Evolutionary conservation across 2,797 vertebrate species (phyloP), one percentile per base, ranked within the genome.

Genomic region (Champsocephalus esox): DNA sequence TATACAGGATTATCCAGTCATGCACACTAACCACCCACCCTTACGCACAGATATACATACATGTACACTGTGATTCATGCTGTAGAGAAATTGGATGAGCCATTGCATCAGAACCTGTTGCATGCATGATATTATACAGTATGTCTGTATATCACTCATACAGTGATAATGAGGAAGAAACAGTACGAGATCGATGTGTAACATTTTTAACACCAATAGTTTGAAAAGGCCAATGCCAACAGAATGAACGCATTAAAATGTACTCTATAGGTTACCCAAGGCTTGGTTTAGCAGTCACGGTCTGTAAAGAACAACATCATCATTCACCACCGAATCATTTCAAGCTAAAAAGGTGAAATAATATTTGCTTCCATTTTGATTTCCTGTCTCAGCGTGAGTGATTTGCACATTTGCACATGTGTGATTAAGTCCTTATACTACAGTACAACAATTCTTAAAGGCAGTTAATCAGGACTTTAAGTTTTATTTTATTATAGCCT

Each of bases 141-240:
- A 21, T 50, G 11, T 50, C 3, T 11, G 16, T 17, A 17, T 17
- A 38, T 3, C 19, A 2, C 52, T 14, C 49, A 28, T 5, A 44
- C 11, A 12, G 19, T 1, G 9, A 4, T 57, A 49, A 59, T 74
- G 62, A 54, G 13, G 48, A 51, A 51, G 14, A 6, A 17, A 50
- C 12, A 11, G 67, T 17, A 50, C 12, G 11, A 71, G 44, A 45
- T 57, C 45, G n/a, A n/a, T 48, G 14, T 43, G 11, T 66, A 32
- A 10, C 34, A 74, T n/a, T 41, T 77, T 32, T 8, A 44, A 43
- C 63, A 44, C 49, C 17, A 12, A 54, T 19, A 51, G 61, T 79
- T 77, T 86, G 81, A 74, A 60, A 6, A 34, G 50, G n/a, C 45
- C 34, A 34, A 34, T 34, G 44, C 9, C 11, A 73, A 43, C 61